These are phyloP conservation scores for Lordiphosa clarofinis DNA, from an alignment of 1,140 invertebrate genomes.

Conservation along the genomic window DNA sequence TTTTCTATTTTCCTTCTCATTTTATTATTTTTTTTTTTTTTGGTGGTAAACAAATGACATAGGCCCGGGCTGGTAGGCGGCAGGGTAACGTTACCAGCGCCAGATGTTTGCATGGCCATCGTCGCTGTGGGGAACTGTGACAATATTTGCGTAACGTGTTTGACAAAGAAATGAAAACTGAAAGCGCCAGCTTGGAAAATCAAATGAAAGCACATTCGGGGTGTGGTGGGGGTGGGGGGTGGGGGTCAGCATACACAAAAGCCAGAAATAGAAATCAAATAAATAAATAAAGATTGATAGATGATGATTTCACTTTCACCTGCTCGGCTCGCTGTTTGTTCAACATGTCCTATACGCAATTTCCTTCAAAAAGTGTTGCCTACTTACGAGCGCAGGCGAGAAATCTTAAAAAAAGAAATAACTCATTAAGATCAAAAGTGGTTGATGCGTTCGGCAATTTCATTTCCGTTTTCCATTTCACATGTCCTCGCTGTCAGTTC, in stretches of 20 bases:
- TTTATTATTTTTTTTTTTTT: constrained; percentile 1
- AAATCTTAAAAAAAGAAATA: too few relatives aligned
- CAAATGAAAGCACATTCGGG: constrained; percentile 53
- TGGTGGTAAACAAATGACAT: constrained; percentile 35
- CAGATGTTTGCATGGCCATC: constrained; percentile 65
- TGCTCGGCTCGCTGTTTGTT: too few relatives aligned
- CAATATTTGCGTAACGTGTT: constrained; percentile 78
- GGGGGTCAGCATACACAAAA: constrained; percentile 10
- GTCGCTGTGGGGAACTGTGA: constrained; percentile 64
- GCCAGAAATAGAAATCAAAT: constrained; percentile 34
- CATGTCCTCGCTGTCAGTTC: background rate
- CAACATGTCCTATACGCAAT: too few relatives aligned
- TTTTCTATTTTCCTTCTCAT: background rate
- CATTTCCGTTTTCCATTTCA: background rate
- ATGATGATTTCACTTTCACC: background rate
- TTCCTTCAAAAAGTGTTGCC: constrained; percentile 2
- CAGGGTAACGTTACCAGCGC: constrained; percentile 49
- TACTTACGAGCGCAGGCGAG: background rate
- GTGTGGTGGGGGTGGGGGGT: too few relatives aligned
- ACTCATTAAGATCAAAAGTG: too few relatives aligned
- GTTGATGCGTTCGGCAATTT: too few relatives aligned
- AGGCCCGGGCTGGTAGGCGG: constrained; percentile 14
- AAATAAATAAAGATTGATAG: constrained; percentile 38
- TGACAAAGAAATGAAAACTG: constrained; percentile 78
- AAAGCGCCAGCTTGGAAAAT: constrained; percentile 77